A percentile compares a stretch with the other conserved stretches of the same genome.
phyloP scores from a whole-genome alignment of 1,140 invertebrate genomes.

The Popillia japonica region DNA sequence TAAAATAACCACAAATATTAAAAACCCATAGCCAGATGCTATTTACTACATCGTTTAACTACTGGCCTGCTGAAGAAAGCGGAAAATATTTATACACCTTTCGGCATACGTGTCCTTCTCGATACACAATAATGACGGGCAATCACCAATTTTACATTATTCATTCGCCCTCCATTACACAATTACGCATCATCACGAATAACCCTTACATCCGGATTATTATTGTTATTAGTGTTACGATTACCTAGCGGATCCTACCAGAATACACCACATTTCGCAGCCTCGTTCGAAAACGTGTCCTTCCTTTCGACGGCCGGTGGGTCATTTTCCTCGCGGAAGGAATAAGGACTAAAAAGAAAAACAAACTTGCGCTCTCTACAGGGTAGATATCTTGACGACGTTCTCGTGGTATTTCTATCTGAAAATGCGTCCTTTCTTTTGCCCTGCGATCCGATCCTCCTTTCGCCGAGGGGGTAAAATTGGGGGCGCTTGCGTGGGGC shows the following conservation, averaged over 20 bases:
- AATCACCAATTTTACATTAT: conserved; percentile 14
- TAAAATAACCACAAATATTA: too few relatives aligned
- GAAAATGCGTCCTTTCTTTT: background rate
- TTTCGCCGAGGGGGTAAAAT: conserved; percentile 31
- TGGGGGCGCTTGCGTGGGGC: conserved; percentile 44
- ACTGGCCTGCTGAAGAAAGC: background rate
- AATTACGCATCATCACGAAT: conserved; percentile 28
- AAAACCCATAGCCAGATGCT: too few relatives aligned
- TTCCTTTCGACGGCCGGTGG: background rate
- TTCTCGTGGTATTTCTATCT: background rate
- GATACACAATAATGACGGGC: conserved; percentile 1
- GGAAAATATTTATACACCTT: conserved; percentile 24
- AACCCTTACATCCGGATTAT: conserved; percentile 3
- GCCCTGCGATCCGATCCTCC: background rate
- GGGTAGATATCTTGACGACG: background rate
- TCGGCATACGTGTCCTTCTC: conserved; percentile 3
- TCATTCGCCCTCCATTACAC: background rate
- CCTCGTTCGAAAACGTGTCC: background rate
- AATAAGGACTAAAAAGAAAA: too few relatives aligned
- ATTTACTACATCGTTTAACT: background rate
- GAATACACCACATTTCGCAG: conserved; percentile 11
- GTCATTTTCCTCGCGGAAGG: background rate
- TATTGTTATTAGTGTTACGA: conserved; percentile 18
- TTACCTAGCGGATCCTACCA: background rate
- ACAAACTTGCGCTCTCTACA: background rate